phyloP scores from a whole-genome alignment of 2,797 vertebrate species.

The Chromis chromis region DNA sequence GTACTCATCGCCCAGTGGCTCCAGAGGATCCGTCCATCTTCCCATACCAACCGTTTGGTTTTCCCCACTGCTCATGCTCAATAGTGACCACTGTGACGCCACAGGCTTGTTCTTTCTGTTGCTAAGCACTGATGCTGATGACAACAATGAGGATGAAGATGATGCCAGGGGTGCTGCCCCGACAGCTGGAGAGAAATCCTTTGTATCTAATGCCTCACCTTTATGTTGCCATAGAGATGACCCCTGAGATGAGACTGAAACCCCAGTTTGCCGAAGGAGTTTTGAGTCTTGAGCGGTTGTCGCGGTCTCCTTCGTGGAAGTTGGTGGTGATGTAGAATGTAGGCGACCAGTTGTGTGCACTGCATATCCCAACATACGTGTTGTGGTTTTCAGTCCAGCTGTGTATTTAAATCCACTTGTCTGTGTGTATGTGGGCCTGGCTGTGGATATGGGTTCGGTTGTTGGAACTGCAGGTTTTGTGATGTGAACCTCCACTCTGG shows the following conservation, averaged over 20 bases:
- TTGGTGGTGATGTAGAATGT: background rate
- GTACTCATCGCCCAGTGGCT: constrained; percentile 20
- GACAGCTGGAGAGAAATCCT: constrained; percentile 38
- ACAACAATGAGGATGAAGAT: constrained; percentile 12
- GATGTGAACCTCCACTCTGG: constrained; percentile 48
- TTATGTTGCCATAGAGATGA: constrained; percentile 46
- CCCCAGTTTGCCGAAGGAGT: background rate
- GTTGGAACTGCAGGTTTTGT: constrained; percentile 75
- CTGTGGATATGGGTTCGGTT: constrained; percentile 12
- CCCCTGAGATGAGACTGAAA: constrained; percentile 46
- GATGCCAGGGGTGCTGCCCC: background rate
- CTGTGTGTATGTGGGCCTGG: background rate
- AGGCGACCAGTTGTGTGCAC: background rate
- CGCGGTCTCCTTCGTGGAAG: background rate
- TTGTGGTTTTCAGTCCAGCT: constrained; percentile 1
- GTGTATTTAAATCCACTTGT: background rate
- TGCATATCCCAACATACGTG: background rate
- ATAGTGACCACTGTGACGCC: constrained; percentile 52
- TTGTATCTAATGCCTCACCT: constrained; percentile 26
- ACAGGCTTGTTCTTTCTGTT: constrained; percentile 81
- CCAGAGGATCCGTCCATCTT: constrained; percentile 60
- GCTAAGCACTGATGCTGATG: constrained; percentile 41
- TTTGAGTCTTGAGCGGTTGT: constrained; percentile 11
- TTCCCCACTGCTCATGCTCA: constrained; percentile 37
- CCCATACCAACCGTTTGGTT: constrained; percentile 1